These are phyloP conservation scores for Blomia tropicalis DNA, from an alignment of 2,888 invertebrate genomes.

Conservation along the genomic window DNA sequence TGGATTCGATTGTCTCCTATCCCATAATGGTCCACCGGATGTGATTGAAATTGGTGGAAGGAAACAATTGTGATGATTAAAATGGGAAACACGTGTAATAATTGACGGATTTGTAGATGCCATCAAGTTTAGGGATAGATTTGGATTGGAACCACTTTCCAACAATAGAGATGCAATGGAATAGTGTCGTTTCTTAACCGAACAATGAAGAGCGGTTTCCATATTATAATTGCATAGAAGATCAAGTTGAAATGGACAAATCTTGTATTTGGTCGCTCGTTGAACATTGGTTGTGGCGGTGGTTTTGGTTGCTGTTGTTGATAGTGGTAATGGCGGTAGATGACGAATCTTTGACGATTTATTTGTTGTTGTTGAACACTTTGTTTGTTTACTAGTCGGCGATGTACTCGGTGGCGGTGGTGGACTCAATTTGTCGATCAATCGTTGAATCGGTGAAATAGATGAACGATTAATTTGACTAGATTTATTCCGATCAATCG, in stretches of 20 bases:
- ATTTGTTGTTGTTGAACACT: neutral
- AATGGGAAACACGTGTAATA: conserved; percentile 6
- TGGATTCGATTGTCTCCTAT: conserved; percentile 33
- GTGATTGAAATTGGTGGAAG: neutral
- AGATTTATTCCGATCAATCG: neutral
- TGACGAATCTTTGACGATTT: neutral
- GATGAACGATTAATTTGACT: neutral
- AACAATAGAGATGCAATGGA: conserved; percentile 54
- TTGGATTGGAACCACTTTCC: conserved; percentile 63
- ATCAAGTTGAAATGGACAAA: conserved; percentile 57
- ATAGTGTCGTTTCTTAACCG: conserved; percentile 56
- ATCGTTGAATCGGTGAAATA: conserved; percentile 45
- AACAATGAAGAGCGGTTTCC: conserved; percentile 68
- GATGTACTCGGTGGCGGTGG: conserved; percentile 15
- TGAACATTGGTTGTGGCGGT: neutral
- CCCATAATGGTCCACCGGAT: conserved; percentile 43
- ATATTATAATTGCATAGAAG: conserved; percentile 49
- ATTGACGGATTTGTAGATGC: neutral
- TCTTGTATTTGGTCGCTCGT: conserved; percentile 28
- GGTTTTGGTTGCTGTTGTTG: neutral
- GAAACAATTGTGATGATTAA: conserved; percentile 8
- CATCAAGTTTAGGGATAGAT: conserved; percentile 39
- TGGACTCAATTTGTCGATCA: conserved; percentile 64
- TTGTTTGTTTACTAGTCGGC: neutral
- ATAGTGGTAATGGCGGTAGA: neutral